These are phyloP conservation scores for Acrocephalus arundinaceus DNA, from an alignment of 2,113 vertebrate genomes.

Conservation along the genomic window DNA sequence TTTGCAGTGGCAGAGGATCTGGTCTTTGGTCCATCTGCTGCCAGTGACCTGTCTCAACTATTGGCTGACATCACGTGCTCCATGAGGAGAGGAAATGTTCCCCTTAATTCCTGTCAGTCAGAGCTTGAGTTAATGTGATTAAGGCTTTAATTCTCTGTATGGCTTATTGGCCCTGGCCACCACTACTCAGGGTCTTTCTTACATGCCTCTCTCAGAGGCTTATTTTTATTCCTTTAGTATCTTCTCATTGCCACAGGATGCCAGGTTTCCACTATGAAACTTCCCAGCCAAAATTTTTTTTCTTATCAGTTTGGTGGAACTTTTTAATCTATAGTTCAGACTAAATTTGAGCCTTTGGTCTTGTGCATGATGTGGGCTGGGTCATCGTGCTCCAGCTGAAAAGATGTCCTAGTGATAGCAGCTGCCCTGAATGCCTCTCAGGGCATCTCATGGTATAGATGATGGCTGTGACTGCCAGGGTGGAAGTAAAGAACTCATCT, in stretches of 20 bases:
- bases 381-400: background rate
- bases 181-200: background rate
- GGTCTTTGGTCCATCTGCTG: slow-evolving; percentile 16
- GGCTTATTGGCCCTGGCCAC: background rate
- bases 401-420: fast-evolving
- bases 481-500: fast-evolving
- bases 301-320: background rate
- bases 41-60: background rate
- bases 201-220: background rate
- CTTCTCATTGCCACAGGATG: background rate
- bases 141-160: background rate
- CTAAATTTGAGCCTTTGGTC: background rate
- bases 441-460: fast-evolving
- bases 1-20: background rate
- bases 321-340: background rate
- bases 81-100: slow-evolving; percentile 9
- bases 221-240: background rate
- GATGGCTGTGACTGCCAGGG: background rate
- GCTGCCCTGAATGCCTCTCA: background rate
- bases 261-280: background rate
- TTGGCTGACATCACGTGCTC: background rate
- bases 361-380: background rate
- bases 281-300: background rate
- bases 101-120: slow-evolving; percentile 40
- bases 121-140: slow-evolving; percentile 54